Evolutionary conservation across 2,797 vertebrate species (phyloP).

Genomic region (Pseudotriccus pelzelni): DNA sequence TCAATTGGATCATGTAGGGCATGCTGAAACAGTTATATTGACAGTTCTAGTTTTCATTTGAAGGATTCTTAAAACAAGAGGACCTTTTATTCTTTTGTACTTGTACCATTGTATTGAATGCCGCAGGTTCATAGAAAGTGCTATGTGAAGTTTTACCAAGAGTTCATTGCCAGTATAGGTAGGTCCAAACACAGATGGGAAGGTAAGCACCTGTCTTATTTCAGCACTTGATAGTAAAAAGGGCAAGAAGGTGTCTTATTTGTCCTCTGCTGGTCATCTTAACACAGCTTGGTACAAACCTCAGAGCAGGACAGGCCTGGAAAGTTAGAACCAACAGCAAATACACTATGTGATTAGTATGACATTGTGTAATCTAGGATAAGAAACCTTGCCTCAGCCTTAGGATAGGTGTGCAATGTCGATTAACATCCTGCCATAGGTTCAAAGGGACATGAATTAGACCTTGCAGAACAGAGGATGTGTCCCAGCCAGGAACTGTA

Average conservation of each 20-base stretch:
- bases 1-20: background rate
- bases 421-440: background rate
- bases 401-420: background rate
- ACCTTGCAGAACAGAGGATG: background rate
- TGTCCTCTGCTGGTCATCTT: background rate
- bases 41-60: background rate
- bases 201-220: background rate
- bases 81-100: background rate
- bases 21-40: background rate
- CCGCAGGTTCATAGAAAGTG: accelerated
- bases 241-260: background rate
- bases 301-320: background rate
- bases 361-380: background rate
- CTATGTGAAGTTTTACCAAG: background rate
- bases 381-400: background rate
- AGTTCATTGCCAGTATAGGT: background rate
- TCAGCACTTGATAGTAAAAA: background rate
- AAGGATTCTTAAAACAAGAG: background rate
- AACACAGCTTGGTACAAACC: background rate
- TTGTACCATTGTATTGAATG: background rate
- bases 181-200: background rate
- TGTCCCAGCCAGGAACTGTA: accelerated
- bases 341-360: background rate
- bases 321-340: background rate
- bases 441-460: background rate